phyloP scores from a whole-genome alignment of 2,797 vertebrate species.

The Sebastolobus altivelis region DNA sequence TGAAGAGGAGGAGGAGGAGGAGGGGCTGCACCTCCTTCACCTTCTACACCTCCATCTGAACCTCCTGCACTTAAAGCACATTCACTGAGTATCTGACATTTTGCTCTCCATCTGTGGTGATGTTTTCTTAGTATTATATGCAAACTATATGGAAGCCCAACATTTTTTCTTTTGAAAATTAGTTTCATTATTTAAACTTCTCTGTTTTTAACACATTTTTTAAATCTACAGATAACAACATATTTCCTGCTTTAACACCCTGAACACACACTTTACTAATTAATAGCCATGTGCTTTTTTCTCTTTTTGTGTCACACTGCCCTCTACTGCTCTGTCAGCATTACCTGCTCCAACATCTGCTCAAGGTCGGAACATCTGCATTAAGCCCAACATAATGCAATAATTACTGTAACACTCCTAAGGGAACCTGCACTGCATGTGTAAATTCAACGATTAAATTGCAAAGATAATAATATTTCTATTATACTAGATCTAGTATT shows the following conservation, averaged over 20 bases:
- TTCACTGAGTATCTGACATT: not conserved
- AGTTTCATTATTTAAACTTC: no score
- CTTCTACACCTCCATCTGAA: slow-evolving; percentile 40
- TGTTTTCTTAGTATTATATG: not conserved
- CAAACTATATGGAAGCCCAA: not conserved
- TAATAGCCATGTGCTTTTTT: not conserved
- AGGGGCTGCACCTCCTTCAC: slow-evolving; percentile 53
- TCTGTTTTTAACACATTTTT: not conserved
- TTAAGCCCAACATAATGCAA: not conserved
- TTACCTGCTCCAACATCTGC: slow-evolving; percentile 6
- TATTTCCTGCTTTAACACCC: not conserved
- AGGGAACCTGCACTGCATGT: not conserved
- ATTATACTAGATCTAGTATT: not conserved
- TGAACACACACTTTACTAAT: not conserved
- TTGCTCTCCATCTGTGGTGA: not conserved
- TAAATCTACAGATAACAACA: not conserved
- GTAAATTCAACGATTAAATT: not conserved
- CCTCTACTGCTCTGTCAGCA: slow-evolving; percentile 50
- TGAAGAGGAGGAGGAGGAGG: slow-evolving; percentile 20
- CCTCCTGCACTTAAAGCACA: not conserved
- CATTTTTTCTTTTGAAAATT: no score
- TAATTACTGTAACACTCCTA: not conserved
- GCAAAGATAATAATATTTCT: not conserved
- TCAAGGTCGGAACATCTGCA: slow-evolving; percentile 31
- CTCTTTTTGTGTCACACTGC: slow-evolving; percentile 31